Evolutionary conservation across 1,140 invertebrate genomes (phyloP), one percentile per base, ranked within the genome.

Genomic region (Diachasma alloeum): DNA sequence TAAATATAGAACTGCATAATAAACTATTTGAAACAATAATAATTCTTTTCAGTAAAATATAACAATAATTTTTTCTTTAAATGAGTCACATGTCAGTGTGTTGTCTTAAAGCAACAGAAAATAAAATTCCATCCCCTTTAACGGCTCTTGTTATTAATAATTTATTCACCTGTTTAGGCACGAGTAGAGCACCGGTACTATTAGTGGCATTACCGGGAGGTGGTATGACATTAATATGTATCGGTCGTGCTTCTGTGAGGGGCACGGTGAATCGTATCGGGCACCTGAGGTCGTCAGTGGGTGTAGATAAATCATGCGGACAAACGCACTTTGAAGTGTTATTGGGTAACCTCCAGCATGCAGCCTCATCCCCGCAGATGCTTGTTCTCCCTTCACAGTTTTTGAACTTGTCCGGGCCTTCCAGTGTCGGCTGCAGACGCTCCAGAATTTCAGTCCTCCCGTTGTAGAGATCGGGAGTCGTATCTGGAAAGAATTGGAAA

Each of bases 271-370:
- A 36, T 22, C 70, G 74, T 31, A 22, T 90, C 0, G 93, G 92
- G 82, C 93, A 94, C 80, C 90, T 92, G 67, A 92, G 90, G 80
- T 93, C 91, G 42, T 88, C 83, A 15, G 92, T 93, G 11, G 93
- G 92, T 1, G 90, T 88, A 11, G 91, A 91, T 5, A 86, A 89
- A 79, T 93, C 93, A 72, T 93, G 92, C 5, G 93, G 92, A 84
- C 93, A 94, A 4, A 94, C 85, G 80, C 93, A 94, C 24, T 88
- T 91, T 71, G 92, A 91, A 1, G 87, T 89, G 5, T 89, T 90
- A 70, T 91, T 88, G 74, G 88, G 82, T 73, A 90, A 85, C 31
- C 74, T 81, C 13, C 87, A 89, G 80, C 93, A 94, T 0, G 93
- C 93, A 0, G 92, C 92, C 72, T 94, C 92, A 2, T 83, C 86